Percentiles rank a stretch among this genome's conserved stretches.
phyloP scores from a whole-genome alignment of 2,113 vertebrate species.

The Scopus umbretta region DNA sequence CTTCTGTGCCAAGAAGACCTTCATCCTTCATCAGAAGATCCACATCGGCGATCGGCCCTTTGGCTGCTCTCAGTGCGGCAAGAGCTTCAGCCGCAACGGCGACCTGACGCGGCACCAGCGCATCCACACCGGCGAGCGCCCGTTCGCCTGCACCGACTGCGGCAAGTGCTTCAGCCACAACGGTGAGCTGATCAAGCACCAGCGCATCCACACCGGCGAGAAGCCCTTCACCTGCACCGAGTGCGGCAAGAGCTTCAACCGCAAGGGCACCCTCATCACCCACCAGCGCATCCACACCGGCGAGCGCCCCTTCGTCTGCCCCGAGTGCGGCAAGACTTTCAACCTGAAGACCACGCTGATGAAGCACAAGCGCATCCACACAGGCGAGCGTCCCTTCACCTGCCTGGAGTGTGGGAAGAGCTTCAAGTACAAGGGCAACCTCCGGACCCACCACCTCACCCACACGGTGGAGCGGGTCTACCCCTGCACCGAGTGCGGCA shows the following conservation, averaged over 20 bases:
- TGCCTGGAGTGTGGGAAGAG: conserved; percentile 72
- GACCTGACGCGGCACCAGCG: conserved; percentile 21
- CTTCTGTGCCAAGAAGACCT: conserved; percentile 28
- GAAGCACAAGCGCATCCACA: conserved; percentile 70
- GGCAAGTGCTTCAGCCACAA: conserved; percentile 72
- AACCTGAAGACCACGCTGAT: conserved; percentile 69
- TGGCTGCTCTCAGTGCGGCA: neutral
- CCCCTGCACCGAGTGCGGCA: conserved; percentile 61
- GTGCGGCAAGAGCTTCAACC: conserved; percentile 72
- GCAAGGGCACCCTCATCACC: conserved; percentile 66
- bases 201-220: conserved; percentile 56
- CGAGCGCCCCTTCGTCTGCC: conserved; percentile 66
- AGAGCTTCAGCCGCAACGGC: conserved; percentile 12
- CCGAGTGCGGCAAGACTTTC: conserved; percentile 70
- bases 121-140: conserved; percentile 44
- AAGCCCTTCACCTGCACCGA: conserved; percentile 63
- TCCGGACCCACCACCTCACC: conserved; percentile 68
- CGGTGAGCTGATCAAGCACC: conserved; percentile 61
- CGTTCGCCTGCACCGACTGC: conserved; percentile 65
- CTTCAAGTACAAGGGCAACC: conserved; percentile 74
- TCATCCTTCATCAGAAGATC: conserved; percentile 25
- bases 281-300: conserved; percentile 73
- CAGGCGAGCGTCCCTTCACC: conserved; percentile 66
- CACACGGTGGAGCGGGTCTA: conserved; percentile 66
- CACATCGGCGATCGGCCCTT: conserved; percentile 25